Base-by-base conservation (phyloP, 1,140 invertebrate species). In the Drosophila kikkawai region DNA sequence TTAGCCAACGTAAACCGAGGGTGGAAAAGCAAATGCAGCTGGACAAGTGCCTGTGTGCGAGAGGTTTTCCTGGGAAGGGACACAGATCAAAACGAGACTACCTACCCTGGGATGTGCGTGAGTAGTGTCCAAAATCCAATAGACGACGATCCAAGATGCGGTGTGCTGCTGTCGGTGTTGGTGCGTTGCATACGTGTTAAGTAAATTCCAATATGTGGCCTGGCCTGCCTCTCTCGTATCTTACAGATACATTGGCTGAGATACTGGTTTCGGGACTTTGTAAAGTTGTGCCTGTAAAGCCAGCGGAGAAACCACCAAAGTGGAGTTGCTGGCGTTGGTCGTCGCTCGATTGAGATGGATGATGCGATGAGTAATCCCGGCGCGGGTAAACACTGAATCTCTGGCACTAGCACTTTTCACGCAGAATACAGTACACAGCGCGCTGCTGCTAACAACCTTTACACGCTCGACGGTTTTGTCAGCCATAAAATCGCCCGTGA, bases 151-250 rank as follows among this genome's bases (percentile, higher is more conserved):
- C 48, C 48, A 34, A 51, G 48, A 51, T 51, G 53, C 34, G 34
- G 13, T 37, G 51, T 15, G 34, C 8, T 7, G 17, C 42, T 42
- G 55, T 3, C 71, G 48, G 82, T 59, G 32, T 78, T 50, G 63
- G 66, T 82, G 82, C 69, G 66, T 79, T 80, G 79, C 79, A 86
- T 85, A 85, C 75, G 79, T 82, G 84, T 87, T 83, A 82, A 79
- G 75, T 84, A 90, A 88, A 84, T 88, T 88, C 85, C 85, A 88
- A 88, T 88, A 90, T 88, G 85, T 83, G 84, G 67, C 80, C 66
- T 76, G 65, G 36, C 37, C 61, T 66, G 73, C 22, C 44, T 71
- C 44, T 71, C 34, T 61, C 71, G 81, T 90, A 90, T 88, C 85
- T 90, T 84, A 90, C 85, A 88, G 85, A 90, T 88, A 88, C 84